A percentile compares a stretch with the other conserved stretches of the same genome.
Evolutionary conservation across 2,113 vertebrate species (phyloP).

Genomic region (Scophthalmus maximus): DNA sequence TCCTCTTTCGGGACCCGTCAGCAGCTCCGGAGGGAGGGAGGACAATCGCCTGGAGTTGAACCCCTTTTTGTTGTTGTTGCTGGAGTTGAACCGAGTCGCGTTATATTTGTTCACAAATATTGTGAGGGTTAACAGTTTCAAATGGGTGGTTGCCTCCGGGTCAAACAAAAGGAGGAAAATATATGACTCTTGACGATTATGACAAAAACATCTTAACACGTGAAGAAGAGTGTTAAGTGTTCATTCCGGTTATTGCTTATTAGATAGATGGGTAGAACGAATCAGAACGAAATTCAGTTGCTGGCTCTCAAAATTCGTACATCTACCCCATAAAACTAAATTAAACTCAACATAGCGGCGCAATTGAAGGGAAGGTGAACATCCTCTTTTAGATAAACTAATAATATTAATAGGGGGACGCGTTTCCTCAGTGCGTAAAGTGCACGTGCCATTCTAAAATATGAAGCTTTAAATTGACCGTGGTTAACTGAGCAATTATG

Average conservation of each 20-base stretch:
- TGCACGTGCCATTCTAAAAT: neutral
- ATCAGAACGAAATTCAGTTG: too few relatives aligned
- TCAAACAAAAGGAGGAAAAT: neutral
- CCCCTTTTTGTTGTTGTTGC: too few relatives aligned
- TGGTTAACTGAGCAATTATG: neutral
- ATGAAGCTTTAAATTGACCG: neutral
- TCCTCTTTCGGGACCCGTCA: slow-evolving; percentile 57
- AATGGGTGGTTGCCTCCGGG: slow-evolving; percentile 17
- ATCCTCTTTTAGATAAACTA: neutral
- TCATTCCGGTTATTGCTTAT: too few relatives aligned
- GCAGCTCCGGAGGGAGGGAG: slow-evolving; percentile 50
- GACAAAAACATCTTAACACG: too few relatives aligned
- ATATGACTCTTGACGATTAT: too few relatives aligned
- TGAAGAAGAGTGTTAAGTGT: neutral
- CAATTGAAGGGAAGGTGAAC: neutral
- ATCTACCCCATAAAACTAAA: too few relatives aligned
- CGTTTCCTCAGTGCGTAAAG: neutral
- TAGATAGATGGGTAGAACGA: too few relatives aligned
- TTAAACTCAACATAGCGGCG: too few relatives aligned
- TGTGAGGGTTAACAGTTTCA: slow-evolving; percentile 3
- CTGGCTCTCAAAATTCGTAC: too few relatives aligned
- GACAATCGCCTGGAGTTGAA: slow-evolving; percentile 38
- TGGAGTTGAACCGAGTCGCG: slow-evolving; percentile 37
- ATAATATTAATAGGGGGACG: neutral
- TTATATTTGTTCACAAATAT: slow-evolving; percentile 15